These are phyloP conservation scores for Pyrgilauda ruficollis DNA, from an alignment of 2,113 vertebrate genomes.

Conservation along the genomic window DNA sequence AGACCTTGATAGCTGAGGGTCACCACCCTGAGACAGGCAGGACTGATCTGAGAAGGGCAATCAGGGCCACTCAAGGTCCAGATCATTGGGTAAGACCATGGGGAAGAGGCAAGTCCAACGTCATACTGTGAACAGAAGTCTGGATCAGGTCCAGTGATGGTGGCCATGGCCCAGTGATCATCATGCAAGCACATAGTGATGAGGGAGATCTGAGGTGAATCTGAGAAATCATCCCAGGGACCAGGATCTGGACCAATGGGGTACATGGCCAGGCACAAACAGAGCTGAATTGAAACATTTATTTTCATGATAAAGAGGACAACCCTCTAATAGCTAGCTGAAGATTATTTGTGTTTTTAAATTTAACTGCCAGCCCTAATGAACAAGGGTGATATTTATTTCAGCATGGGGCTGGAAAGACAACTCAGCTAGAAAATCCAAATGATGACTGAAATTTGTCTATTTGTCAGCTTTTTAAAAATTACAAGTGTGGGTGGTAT, in stretches of 20 bases:
- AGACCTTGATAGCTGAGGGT: background rate
- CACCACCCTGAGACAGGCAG: background rate
- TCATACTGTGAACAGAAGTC: background rate
- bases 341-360: background rate
- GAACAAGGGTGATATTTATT: background rate
- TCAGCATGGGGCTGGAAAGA: background rate
- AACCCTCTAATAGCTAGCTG: background rate
- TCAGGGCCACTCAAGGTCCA: background rate
- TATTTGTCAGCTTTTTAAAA: background rate
- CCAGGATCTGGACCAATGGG: background rate
- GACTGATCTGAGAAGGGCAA: background rate
- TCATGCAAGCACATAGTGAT: background rate
- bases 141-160: background rate
- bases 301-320: background rate
- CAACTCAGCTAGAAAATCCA: background rate
- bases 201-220: background rate
- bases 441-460: background rate
- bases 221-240: background rate
- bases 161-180: no score
- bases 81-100: background rate
- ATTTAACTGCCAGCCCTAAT: background rate
- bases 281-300: background rate
- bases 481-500: background rate
- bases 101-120: background rate
- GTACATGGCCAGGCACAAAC: background rate